These are phyloP conservation scores for Danio albolineatus DNA, from an alignment of 2,797 vertebrate genomes.

Conservation along the genomic window DNA sequence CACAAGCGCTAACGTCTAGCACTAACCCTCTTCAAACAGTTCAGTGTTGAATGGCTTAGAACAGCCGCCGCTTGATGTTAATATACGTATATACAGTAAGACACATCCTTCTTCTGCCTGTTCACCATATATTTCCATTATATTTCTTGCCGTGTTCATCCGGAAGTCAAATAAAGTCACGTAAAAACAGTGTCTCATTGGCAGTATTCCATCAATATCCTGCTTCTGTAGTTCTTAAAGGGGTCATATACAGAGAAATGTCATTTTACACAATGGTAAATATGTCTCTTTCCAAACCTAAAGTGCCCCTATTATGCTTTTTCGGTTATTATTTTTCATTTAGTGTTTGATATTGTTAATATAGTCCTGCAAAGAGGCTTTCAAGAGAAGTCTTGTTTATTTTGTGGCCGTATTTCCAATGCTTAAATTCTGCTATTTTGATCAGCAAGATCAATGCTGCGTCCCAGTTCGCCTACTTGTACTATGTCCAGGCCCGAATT, in stretches of 20 bases:
- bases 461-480: too few species aligned
- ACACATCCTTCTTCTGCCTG: constrained; percentile 23
- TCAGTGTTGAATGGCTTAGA: constrained; percentile 17
- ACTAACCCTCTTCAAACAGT: constrained; percentile 41
- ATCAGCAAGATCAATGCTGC: too few species aligned
- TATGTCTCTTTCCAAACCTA: neutral
- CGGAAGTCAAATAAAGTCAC: neutral
- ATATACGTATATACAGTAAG: neutral
- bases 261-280: neutral
- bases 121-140: constrained; percentile 8
- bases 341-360: too few species aligned
- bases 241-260: constrained; percentile 11
- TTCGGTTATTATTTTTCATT: too few species aligned
- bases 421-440: too few species aligned
- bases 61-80: constrained; percentile 18
- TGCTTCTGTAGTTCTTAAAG: neutral
- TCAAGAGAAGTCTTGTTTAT: too few species aligned
- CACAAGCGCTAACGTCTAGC: constrained; percentile 15
- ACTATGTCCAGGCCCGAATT: too few species aligned
- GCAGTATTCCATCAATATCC: neutral
- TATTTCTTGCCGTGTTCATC: constrained; percentile 9
- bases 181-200: neutral
- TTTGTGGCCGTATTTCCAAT: too few species aligned
- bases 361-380: too few species aligned
- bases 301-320: neutral